Evolutionary conservation across 2,888 invertebrate genomes (phyloP), one percentile per base, ranked within the genome.

Genomic region (Drosophila anceps): DNA sequence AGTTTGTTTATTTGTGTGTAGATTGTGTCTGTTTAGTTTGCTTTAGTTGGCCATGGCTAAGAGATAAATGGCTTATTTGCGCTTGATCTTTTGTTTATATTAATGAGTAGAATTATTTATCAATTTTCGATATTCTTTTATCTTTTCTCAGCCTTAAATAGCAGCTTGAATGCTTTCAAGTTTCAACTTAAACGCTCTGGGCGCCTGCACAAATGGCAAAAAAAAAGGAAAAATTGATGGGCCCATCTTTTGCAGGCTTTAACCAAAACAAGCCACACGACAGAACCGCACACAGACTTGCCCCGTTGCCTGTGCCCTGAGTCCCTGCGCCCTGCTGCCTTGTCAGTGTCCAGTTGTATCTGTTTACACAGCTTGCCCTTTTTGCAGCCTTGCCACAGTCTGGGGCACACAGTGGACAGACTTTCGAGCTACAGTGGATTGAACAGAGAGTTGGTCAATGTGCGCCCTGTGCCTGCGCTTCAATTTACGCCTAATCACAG

Each of bases 321-420:
- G 3, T n/a, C 35, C 4, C 35, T 12, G 33, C 20, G 43, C 41
- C 18, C 39, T 12, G 43, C 20, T 27, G 44, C 63, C 64, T 18
- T 55, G 73, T 57, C 72, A 66, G 65, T 78, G 79, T 86, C 81
- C 82, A 76, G 81, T 81, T 81, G 87, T 63, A 83, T 84, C 73
- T 91, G 83, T 90, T 88, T 91, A 81, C 89, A 73, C 76, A 70
- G 81, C 80, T 79, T 78, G 84, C 76, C 72, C 85, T 85, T 80
- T 79, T 88, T 73, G 74, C 82, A 67, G 66, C 29, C 37, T 51
- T 48, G 70, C 50, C 57, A 18, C 55, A 43, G 51, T 58, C 54
- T 48, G 62, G 15, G 53, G 62, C 46, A 51, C 55, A 50, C 27
- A 57, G 37, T 37, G 20, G 10, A 31, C 24, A 35, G 33, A n/a